Conservation (phyloP, 2,797 vertebrate species). For the Coendou prehensilis region DNA sequence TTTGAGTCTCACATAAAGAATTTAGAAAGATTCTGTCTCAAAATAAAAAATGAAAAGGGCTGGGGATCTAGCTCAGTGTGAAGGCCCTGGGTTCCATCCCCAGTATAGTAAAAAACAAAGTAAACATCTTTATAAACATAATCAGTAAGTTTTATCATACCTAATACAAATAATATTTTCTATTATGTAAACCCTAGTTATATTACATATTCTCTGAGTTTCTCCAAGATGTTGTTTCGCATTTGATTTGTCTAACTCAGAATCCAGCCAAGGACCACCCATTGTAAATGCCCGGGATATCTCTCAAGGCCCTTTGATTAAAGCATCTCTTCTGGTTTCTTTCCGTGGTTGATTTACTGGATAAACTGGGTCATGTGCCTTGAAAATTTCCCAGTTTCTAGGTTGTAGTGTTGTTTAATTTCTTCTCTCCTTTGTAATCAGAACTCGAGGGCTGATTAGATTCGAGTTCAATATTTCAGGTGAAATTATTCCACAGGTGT, state of each 20-base stretch:
- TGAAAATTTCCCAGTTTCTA: conserved; percentile 65
- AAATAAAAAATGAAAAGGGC: background rate
- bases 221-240: conserved; percentile 45
- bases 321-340: background rate
- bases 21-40: background rate
- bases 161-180: conserved; percentile 22
- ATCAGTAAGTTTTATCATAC: conserved; percentile 19
- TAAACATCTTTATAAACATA: conserved; percentile 13
- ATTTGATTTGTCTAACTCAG: conserved; percentile 38
- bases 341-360: conserved; percentile 58
- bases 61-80: background rate
- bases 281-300: background rate
- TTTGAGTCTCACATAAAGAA: background rate
- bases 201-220: background rate
- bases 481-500: background rate
- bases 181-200: background rate
- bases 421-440: conserved; percentile 29
- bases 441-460: background rate
- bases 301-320: conserved; percentile 38
- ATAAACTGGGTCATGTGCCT: conserved; percentile 67
- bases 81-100: background rate
- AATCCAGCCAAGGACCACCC: background rate
- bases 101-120: background rate
- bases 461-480: conserved; percentile 60
- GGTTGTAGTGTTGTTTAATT: background rate